Base-by-base conservation (phyloP, 2,113 vertebrate genomes). In the Lota lota region DNA sequence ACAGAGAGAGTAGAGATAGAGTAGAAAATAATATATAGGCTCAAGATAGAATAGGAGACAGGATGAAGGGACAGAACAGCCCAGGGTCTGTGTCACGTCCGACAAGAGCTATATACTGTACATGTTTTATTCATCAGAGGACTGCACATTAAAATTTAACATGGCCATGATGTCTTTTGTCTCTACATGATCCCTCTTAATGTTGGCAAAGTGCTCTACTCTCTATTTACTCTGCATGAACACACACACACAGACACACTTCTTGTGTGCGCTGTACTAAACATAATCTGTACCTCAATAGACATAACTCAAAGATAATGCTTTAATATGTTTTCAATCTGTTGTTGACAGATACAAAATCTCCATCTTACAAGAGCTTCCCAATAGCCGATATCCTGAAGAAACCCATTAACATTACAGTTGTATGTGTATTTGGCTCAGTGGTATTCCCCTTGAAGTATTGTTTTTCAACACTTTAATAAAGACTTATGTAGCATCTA, bases 41-140 rank as follows among this genome's bases (percentile, higher is more conserved):
- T 68, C 33, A 64, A 65, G 68, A 1, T 1, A 66, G 64, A 71
- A 22, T 67, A 61, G 63, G 69, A 76, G 28, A 22, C 63, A 64
- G 54, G 58, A 63, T 16, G 66, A 56, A 51, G 56, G 56, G 66
- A 68, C 77, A 78, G 59, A 66, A 59, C 77, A 47, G 68, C 53
- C 75, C 79, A 82, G 86, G 80, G 50, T 84, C 80, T 68, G 74
- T 84, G 72, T 81, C 87, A 82, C 84, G 87, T 86, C 80, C 79
- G 78, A 88, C 85, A 88, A 84, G 80, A 71, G 61, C 68, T 51
- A 65, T 64, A 65, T 65, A 83, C n/a, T n/a, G n/a, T 88, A 68
- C 85, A 89, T 89, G 85, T 87, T 88, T 90, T 57, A 91, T 87
- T 73, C 65, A 74, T 82, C 73, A 77, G 85, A 88, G 79, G 80